These are phyloP conservation scores for Drosophila neutralis DNA, from an alignment of 2,888 invertebrate genomes.

Conservation along the genomic window DNA sequence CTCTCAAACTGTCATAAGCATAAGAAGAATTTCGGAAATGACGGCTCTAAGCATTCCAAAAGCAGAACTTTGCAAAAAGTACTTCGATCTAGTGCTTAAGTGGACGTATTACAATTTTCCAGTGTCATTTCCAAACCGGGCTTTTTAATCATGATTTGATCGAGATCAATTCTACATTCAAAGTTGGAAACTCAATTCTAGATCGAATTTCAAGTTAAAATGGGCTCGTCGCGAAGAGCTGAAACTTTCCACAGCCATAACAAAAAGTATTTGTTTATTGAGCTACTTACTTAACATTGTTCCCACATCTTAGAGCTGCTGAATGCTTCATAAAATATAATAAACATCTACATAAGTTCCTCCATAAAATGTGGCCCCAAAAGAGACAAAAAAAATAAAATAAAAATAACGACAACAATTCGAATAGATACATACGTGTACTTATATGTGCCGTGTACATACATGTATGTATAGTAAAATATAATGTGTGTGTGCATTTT, in stretches of 20 bases:
- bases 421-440: not conserved
- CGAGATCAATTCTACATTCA: not conserved
- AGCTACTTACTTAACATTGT: not conserved
- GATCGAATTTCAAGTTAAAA: not conserved
- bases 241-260: not conserved
- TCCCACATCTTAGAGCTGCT: not conserved
- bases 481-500: slow-evolving; percentile 31
- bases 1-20: too few relatives aligned
- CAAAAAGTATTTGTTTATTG: not conserved
- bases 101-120: too few relatives aligned
- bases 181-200: not conserved
- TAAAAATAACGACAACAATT: not conserved
- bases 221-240: not conserved
- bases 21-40: too few relatives aligned
- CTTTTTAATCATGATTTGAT: too few relatives aligned
- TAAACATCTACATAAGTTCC: not conserved
- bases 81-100: too few relatives aligned
- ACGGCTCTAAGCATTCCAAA: too few relatives aligned
- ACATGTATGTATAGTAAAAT: not conserved
- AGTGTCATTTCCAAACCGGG: too few relatives aligned
- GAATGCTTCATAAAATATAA: not conserved
- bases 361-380: slow-evolving; percentile 2
- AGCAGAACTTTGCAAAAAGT: too few relatives aligned
- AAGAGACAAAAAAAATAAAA: not conserved
- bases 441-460: not conserved